phyloP scores from a whole-genome alignment of 2,888 invertebrate genomes.

The Stenodera caucasica region DNA sequence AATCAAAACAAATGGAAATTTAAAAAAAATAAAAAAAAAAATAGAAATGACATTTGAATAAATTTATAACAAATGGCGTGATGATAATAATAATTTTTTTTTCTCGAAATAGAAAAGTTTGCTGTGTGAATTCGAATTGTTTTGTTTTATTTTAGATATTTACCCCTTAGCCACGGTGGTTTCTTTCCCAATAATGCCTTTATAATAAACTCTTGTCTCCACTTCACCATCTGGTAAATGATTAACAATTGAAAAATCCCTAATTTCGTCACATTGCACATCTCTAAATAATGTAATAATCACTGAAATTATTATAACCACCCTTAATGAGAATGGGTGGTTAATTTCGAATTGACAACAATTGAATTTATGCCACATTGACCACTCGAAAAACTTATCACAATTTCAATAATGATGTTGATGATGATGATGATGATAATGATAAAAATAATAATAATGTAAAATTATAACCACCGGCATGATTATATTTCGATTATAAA shows the following conservation, averaged over 20 bases:
- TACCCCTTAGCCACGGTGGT: constrained; percentile 64
- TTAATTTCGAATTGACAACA: constrained; percentile 5
- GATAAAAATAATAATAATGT: not conserved
- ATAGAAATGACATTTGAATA: not conserved
- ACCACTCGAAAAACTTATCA: constrained; percentile 7
- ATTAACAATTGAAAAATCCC: constrained; percentile 68
- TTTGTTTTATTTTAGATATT: constrained; percentile 39
- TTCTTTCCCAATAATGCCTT: constrained; percentile 69
- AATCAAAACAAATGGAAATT: too few relatives aligned
- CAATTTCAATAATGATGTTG: not conserved
- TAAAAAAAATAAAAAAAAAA: too few relatives aligned
- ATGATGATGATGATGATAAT: too few relatives aligned
- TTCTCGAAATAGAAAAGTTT: too few relatives aligned
- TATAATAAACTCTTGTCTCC: constrained; percentile 66
- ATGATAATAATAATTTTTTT: not conserved
- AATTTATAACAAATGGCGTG: not conserved
- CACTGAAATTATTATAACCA: constrained; percentile 38
- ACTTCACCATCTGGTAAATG: constrained; percentile 70
- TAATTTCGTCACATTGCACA: constrained; percentile 53
- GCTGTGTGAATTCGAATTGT: too few relatives aligned
- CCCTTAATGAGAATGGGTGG: constrained; percentile 38
- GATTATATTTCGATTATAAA: not conserved
- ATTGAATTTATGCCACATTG: constrained; percentile 14
- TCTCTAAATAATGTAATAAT: too few relatives aligned
- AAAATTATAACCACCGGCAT: not conserved